Evolutionary conservation across 2,113 vertebrate genomes (phyloP), one percentile per base, ranked within the genome.

Genomic region (Ptilonorhynchus violaceus): DNA sequence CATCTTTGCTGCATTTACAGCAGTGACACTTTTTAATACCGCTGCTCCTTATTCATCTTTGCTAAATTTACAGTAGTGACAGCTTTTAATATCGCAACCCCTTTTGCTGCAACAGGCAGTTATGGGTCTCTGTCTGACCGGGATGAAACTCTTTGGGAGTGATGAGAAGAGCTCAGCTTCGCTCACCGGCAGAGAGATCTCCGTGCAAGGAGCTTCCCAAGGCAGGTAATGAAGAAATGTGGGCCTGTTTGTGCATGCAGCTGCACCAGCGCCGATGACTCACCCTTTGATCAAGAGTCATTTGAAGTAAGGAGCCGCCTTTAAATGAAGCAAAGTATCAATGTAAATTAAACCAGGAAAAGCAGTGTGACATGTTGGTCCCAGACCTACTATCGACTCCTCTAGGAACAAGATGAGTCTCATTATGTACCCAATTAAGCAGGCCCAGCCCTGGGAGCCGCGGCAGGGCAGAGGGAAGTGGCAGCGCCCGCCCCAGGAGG

Each of bases 281-380:
- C 94, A 89, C 78, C 85, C 83, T 95, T 83, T 75, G 90, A 94
- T 89, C 90, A 41, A 15, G 79, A 95, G 77, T 16, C 91, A 60
- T 53, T 74, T 50, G 80, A 53, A 97, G 91, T 19, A 21, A 89
- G 93, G 89, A 91, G 77, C 59, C 1, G 69, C 90, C 94, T 96
- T 35, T 28, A 52, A 88, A 83, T 83, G 95, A 85, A 85, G 90
- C 35, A 18, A 59, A 80, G 78, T 58, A 90, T 31, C 82, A 49
- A 1, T 90, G 92, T 66, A 92, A 89, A 96, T 96, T 96, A 93
- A 92, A 97, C 20, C n/a, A 41, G 88, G 75, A 68, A 53, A 86
- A 93, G 91, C 68, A 74, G 87, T 7, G 19, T 44, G 77, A 73
- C 75, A 28, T 62, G 94, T 42, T 46, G 79, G 90, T 93, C 82